Evolutionary conservation across 2,888 invertebrate species (phyloP), one percentile per base, ranked within the genome.

Genomic region (Eupithecia inturbata): DNA sequence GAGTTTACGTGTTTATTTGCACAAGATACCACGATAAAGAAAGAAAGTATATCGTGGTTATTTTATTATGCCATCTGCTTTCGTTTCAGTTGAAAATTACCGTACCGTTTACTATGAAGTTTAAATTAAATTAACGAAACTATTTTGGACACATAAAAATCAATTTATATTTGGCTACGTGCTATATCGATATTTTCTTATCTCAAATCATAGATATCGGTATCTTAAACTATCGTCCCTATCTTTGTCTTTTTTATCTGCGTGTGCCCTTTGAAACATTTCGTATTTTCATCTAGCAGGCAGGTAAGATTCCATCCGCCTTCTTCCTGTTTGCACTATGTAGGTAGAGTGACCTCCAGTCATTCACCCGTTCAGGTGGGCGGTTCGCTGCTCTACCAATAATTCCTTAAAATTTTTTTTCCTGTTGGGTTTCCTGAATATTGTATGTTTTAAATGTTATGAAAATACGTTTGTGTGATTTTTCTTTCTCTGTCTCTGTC

Each of bases 311-410:
- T 31, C 36, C 28, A 26, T 28, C 49, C 22, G 64, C 66, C 68
- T 67, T 67, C 49, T 68, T 68, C 41, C 53, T 39, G 45, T 69
- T 67, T 31, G 49, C 5, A 60, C 28, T 67, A 36, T 49, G 60
- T 57, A 45, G 60, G 60, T 57, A 45, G 60, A 39, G 22, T 49
- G 64, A 67, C 57, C 57, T 74, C 73, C 63, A 75, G 73, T 78
- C 78, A 72, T 78, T 78, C 76, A 76, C 78, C 76, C 75, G 68
- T 71, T 53, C 70, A 74, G 71, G 74, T 78, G 73, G 76, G 78
- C 71, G 78, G 72, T 41, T 57, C 16, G 31, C 45, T 72, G 67
- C 71, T 41, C 74, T 79, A 73, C 72, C 53, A 73, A 76, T 72
- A 41, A 77, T 78, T 78, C 72, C 75, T 41, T 75, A 68, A 71